A percentile compares a stretch with the other conserved stretches of the same genome.
These are phyloP conservation scores for Edolisoma coerulescens DNA, from an alignment of 2,113 vertebrate species.

Conservation along the genomic window DNA sequence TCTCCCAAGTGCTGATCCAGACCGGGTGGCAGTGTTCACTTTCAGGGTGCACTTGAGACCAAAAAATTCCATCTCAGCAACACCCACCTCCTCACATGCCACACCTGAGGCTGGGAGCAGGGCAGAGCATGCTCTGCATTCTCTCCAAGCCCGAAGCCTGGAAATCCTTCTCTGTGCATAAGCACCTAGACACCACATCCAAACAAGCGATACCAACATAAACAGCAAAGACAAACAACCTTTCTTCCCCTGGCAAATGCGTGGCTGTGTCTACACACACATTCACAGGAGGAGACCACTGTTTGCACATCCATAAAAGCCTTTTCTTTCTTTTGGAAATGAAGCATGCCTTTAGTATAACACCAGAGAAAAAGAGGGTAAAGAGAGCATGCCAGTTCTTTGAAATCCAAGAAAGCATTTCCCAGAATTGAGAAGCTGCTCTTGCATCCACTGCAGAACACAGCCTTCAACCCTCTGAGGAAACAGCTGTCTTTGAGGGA, in stretches of 20 bases:
- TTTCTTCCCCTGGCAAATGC: not conserved
- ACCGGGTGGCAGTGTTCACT: not conserved
- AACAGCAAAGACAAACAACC: not conserved
- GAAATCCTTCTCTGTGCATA: not conserved
- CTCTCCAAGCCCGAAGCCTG: not conserved
- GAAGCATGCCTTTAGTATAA: not conserved
- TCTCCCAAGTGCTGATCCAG: not conserved
- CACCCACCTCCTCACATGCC: not conserved
- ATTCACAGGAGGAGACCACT: not conserved
- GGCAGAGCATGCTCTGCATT: not conserved
- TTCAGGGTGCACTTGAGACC: not conserved
- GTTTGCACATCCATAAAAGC: not conserved
- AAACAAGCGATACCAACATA: not conserved
- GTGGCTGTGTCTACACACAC: not conserved
- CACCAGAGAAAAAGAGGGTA: not conserved
- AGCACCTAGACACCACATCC: not conserved
- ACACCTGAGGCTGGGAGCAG: not conserved
- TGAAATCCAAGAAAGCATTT: constrained; percentile 19
- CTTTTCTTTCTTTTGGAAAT: not conserved
- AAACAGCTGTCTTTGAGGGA: not conserved
- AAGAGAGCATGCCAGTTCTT: not conserved
- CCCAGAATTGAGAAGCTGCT: constrained; percentile 5
- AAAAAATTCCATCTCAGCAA: not conserved
- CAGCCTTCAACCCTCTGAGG: not conserved
- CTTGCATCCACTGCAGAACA: not conserved